Conservation (phyloP, 2,888 invertebrate species). For the Vanessa cardui region DNA sequence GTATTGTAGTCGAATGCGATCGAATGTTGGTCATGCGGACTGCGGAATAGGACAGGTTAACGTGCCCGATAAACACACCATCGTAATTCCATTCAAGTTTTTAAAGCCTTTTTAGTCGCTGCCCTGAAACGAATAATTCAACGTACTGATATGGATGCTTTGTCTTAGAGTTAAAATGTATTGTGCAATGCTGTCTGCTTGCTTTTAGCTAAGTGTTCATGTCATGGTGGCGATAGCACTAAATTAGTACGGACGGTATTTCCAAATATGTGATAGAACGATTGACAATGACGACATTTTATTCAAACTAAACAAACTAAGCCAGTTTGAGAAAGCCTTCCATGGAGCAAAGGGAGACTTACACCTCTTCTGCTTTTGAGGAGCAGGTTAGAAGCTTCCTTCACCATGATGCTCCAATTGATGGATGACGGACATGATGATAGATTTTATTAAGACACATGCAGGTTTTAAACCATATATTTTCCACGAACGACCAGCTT, state of each 20-base stretch:
- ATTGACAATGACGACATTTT: too few relatives aligned
- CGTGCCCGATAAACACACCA: slow-evolving; percentile 58
- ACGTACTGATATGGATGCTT: slow-evolving; percentile 56
- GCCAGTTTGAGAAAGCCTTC: too few relatives aligned
- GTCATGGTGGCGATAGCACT: slow-evolving; percentile 56
- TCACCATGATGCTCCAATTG: too few relatives aligned
- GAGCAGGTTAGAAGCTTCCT: too few relatives aligned
- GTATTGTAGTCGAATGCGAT: slow-evolving; percentile 39
- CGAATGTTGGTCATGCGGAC: slow-evolving; percentile 56
- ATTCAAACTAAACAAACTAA: too few relatives aligned
- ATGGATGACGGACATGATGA: too few relatives aligned
- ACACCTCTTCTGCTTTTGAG: too few relatives aligned
- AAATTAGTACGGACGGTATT: slow-evolving; percentile 55
- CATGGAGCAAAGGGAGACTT: too few relatives aligned
- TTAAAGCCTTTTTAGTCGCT: slow-evolving; percentile 58
- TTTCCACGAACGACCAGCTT: too few relatives aligned
- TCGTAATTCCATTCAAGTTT: slow-evolving; percentile 58
- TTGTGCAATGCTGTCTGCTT: slow-evolving; percentile 62
- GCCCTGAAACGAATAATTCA: slow-evolving; percentile 52
- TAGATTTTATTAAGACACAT: too few relatives aligned
- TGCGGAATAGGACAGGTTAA: slow-evolving; percentile 56
- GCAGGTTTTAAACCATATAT: too few relatives aligned
- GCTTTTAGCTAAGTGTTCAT: slow-evolving; percentile 55
- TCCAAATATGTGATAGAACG: slow-evolving; percentile 31
- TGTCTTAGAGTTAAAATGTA: slow-evolving; percentile 56